Conservation (phyloP, 2,888 invertebrate genomes). For the Aradus depressus region DNA sequence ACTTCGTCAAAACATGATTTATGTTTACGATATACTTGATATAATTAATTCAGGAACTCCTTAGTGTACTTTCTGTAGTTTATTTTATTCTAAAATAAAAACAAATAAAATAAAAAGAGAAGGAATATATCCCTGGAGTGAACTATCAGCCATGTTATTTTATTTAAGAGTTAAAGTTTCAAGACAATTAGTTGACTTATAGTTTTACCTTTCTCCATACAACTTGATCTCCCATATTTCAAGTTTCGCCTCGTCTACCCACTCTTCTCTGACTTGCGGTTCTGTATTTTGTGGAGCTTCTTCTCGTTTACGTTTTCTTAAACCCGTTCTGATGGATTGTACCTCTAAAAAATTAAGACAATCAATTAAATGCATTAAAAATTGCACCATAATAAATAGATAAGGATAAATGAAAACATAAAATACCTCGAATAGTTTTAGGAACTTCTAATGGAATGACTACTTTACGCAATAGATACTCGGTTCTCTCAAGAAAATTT, state of each 20-base stretch:
- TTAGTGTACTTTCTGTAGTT: too few relatives aligned
- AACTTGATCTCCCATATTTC: constrained; percentile 95
- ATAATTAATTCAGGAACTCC: too few relatives aligned
- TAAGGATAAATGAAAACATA: neutral
- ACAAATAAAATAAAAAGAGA: neutral
- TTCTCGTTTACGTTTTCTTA: constrained; percentile 82
- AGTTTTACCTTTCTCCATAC: constrained; percentile 67
- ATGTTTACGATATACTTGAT: constrained; percentile 2
- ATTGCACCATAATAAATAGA: neutral
- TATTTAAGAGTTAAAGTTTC: too few relatives aligned
- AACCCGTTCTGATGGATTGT: constrained; percentile 84
- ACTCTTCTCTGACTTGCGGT: constrained; percentile 87
- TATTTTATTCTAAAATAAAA: constrained; percentile 10
- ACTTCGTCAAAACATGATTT: constrained; percentile 2
- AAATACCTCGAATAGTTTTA: constrained; percentile 69
- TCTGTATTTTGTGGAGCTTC: constrained; percentile 91
- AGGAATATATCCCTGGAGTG: neutral
- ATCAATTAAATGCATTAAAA: neutral
- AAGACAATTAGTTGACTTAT: neutral
- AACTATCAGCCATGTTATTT: too few relatives aligned
- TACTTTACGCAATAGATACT: constrained; percentile 85
- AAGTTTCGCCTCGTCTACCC: constrained; percentile 91
- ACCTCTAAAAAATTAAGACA: constrained; percentile 52
- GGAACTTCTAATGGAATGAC: constrained; percentile 89
- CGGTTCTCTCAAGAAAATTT: constrained; percentile 76